Evolutionary conservation across 2,888 invertebrate genomes (phyloP), one percentile per base, ranked within the genome.

Genomic region (Drosophila trichaetosa): DNA sequence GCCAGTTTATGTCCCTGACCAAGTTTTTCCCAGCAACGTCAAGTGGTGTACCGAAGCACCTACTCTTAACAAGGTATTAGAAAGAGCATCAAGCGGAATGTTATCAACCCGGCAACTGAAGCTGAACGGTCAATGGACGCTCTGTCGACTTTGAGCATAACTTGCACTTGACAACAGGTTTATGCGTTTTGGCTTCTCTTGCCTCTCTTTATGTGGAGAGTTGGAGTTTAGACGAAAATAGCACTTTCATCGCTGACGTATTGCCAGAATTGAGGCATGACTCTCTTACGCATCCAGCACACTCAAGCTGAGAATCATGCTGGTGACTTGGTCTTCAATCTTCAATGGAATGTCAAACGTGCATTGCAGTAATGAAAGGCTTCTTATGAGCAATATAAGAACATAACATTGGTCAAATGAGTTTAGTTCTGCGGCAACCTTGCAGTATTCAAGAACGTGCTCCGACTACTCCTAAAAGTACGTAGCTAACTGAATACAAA

Each of bases 401-500:
- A 92, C 91, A 91, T 91, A 92, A 91, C 91, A 90, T 91, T 91
- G 91, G 90, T 76, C 90, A 91, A 91, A 68, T 92, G 92, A 90
- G 91, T 93, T 93, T 92, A 93, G 93, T 93, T 92, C 91, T 91
- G 90, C 92, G 91, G 90, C 92, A 92, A 92, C 92, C 92, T 92
- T 89, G 91, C 91, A 91, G 91, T 92, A 90, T 92, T 92, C 93
- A 93, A 93, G 92, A 90, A 91, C 92, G 91, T 88, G 86, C 88
- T 80, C 52, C 65, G 42, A 69, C 69, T 38, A 56, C 38, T 38
- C n/a, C 56, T n/a, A 16, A 38, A 29, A 38, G 38, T 38, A 38
- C 13, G 38, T 56, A 56, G 38, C 38, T 29, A 56, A 38, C 38
- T 38, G 38, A 40, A 38, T 38, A 16, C 4, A 34, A 1, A 2